Conservation (phyloP, 1,140 invertebrate genomes). For the Diorhabda sublineata region DNA sequence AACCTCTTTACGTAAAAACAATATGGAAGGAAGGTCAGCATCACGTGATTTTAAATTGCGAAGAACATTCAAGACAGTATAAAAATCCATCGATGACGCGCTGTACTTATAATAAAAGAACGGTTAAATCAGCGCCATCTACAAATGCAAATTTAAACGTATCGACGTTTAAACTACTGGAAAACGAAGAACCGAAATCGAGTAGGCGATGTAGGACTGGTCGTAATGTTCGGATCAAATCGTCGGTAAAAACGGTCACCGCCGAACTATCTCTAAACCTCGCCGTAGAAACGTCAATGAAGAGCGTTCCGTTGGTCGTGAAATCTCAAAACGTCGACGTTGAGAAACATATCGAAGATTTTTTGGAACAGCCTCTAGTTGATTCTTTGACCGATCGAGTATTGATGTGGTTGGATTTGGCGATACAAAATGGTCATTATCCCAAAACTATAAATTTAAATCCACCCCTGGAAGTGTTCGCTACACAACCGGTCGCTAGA, state of each 20-base stretch:
- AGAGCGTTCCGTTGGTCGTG: not conserved
- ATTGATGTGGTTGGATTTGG: constrained; percentile 57
- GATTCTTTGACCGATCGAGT: constrained; percentile 51
- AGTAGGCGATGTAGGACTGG: constrained; percentile 10
- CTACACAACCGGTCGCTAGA: constrained; percentile 16
- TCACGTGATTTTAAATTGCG: constrained; percentile 63
- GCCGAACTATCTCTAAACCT: constrained; percentile 4
- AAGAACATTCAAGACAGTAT: constrained; percentile 48
- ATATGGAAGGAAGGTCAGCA: constrained; percentile 67
- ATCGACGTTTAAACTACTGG: constrained; percentile 27
- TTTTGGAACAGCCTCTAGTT: constrained; percentile 1
- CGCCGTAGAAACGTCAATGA: not conserved
- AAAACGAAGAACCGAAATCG: not conserved
- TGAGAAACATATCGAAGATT: not conserved
- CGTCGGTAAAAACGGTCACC: not conserved
- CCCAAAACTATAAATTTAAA: constrained; percentile 1
- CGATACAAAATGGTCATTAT: constrained; percentile 37
- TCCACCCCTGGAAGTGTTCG: constrained; percentile 25
- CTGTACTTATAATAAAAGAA: constrained; percentile 39
- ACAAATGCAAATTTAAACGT: constrained; percentile 23
- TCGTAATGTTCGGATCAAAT: not conserved
- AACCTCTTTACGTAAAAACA: constrained; percentile 65
- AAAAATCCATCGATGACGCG: not conserved
- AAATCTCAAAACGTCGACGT: constrained; percentile 15
- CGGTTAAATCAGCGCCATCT: constrained; percentile 12